These are phyloP conservation scores for Chiroxiphia lanceolata DNA, from an alignment of 2,797 vertebrate genomes.

Conservation along the genomic window DNA sequence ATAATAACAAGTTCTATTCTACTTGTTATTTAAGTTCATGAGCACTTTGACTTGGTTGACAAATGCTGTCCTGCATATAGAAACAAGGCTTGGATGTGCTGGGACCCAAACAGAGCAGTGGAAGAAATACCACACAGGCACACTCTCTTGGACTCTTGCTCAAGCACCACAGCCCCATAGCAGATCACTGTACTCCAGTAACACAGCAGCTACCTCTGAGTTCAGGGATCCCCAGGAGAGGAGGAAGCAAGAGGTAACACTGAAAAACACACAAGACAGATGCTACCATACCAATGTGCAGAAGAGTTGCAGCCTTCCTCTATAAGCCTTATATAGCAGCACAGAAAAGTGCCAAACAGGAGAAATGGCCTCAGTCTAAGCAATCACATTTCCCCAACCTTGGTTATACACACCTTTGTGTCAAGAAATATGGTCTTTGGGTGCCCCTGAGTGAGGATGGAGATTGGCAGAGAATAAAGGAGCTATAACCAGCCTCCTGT, in stretches of 20 bases:
- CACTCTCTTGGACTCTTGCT: neutral
- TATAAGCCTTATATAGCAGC: neutral
- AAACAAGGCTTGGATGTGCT: neutral
- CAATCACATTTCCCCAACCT: neutral
- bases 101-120: neutral
- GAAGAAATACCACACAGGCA: neutral
- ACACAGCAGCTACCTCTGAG: neutral
- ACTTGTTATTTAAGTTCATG: neutral
- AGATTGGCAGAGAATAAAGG: neutral
- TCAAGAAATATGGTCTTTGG: neutral
- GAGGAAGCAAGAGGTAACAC: neutral
- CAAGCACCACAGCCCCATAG: neutral
- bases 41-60: neutral
- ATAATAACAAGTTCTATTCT: neutral
- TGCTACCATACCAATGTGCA: neutral
- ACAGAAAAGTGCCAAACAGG: neutral
- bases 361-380: neutral
- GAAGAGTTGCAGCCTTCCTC: neutral
- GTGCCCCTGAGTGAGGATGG: neutral
- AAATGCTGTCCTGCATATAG: neutral
- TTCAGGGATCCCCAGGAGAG: neutral
- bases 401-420: neutral
- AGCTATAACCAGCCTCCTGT: neutral
- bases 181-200: neutral
- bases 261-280: neutral